Percentiles rank a stretch among this genome's conserved stretches.
Evolutionary conservation across 2,797 vertebrate species (phyloP).

Genomic region (Simalia tracyae): DNA sequence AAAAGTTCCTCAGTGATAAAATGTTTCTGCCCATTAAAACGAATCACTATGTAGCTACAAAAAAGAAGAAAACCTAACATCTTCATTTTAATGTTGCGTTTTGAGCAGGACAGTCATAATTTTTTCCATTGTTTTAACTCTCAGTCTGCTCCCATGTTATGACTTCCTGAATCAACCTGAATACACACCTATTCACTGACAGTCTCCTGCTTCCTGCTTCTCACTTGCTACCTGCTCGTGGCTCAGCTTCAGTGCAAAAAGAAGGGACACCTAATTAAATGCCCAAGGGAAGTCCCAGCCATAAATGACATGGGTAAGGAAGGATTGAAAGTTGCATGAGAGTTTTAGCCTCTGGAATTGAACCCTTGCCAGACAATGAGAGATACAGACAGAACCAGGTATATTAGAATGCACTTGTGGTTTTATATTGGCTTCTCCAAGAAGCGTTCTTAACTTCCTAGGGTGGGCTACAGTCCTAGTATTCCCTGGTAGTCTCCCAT

Average conservation of each 20-base stretch:
- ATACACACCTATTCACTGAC: neutral
- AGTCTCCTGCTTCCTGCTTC: neutral
- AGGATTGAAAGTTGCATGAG: too few species aligned
- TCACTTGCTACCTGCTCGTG: neutral
- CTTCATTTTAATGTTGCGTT: neutral
- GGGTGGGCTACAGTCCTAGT: too few species aligned
- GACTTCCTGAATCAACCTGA: neutral
- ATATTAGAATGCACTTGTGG: too few species aligned
- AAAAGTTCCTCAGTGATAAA: neutral
- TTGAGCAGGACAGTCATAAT: neutral
- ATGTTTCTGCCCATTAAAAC: neutral
- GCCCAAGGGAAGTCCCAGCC: too few species aligned
- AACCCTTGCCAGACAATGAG: too few species aligned
- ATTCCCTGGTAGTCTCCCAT: too few species aligned
- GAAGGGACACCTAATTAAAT: neutral
- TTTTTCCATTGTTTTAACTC: neutral
- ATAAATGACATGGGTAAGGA: too few species aligned
- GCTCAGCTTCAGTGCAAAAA: neutral
- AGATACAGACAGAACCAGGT: too few species aligned
- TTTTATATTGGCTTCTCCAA: too few species aligned
- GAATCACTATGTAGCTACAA: neutral
- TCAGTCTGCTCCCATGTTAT: neutral
- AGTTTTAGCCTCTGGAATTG: too few species aligned
- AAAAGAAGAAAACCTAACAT: neutral
- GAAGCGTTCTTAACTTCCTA: too few species aligned